A percentile compares a stretch with the other conserved stretches of the same genome.
Conservation (phyloP, 2,888 invertebrate genomes). For the Cylindroiulus punctatus region DNA sequence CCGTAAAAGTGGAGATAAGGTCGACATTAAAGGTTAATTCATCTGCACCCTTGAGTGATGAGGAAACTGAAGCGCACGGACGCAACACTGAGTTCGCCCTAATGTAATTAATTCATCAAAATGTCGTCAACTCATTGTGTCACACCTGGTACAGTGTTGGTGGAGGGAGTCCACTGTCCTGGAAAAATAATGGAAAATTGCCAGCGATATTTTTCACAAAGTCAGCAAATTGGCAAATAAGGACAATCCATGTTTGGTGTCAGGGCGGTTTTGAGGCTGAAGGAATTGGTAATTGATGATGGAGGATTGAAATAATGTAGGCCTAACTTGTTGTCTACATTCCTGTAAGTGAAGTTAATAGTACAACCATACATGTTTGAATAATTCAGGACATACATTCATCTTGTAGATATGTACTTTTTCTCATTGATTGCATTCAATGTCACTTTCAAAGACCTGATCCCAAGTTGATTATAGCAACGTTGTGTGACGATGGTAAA, state of each 20-base stretch:
- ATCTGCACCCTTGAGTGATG: slow-evolving; percentile 44
- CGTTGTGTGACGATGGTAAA: too few species aligned
- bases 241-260: not conserved
- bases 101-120: slow-evolving; percentile 47
- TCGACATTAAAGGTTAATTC: slow-evolving; percentile 47
- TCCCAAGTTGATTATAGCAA: too few species aligned
- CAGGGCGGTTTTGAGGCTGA: not conserved
- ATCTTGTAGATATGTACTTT: too few species aligned
- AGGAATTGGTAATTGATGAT: slow-evolving; percentile 42
- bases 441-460: too few species aligned
- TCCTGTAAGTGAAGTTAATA: too few species aligned
- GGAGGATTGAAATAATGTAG: not conserved
- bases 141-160: not conserved
- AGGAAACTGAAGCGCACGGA: not conserved
- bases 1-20: slow-evolving; percentile 47
- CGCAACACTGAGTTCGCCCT: not conserved
- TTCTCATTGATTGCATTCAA: too few species aligned
- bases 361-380: too few species aligned
- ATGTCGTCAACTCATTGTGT: slow-evolving; percentile 47
- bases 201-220: not conserved
- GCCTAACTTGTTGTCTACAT: too few species aligned
- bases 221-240: not conserved
- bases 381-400: too few species aligned
- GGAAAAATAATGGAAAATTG: slow-evolving; percentile 35
- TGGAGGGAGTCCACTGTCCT: not conserved